Conservation (phyloP, 2,113 vertebrate species). For the Cynopterus brachyotis region DNA sequence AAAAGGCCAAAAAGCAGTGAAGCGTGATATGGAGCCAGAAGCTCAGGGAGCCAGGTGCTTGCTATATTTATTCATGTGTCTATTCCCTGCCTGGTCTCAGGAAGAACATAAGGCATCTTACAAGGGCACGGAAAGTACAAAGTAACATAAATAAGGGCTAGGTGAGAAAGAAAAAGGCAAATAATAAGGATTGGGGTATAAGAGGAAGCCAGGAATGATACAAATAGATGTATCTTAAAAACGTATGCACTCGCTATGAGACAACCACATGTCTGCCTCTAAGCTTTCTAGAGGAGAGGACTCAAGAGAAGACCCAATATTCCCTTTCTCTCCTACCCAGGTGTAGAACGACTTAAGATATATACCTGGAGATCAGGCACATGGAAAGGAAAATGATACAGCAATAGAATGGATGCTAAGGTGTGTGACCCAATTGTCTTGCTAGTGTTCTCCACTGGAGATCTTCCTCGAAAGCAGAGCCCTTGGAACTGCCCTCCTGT, state of each 20-base stretch:
- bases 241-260: neutral
- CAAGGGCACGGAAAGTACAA: slow-evolving; percentile 58
- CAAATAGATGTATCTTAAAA: neutral
- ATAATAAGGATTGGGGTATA: neutral
- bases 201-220: neutral
- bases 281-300: neutral
- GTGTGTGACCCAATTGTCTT: neutral
- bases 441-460: neutral
- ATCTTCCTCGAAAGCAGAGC: neutral
- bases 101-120: slow-evolving; percentile 19
- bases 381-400: neutral
- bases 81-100: slow-evolving; percentile 22
- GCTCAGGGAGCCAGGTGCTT: slow-evolving; percentile 36
- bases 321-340: neutral
- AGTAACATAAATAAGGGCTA: slow-evolving; percentile 3
- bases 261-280: neutral
- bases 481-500: neutral
- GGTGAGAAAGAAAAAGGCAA: neutral
- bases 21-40: neutral
- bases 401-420: neutral
- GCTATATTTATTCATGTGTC: slow-evolving; percentile 56
- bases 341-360: neutral
- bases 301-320: neutral
- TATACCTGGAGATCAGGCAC: neutral
- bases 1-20: neutral